phyloP scores from a whole-genome alignment of 2,888 invertebrate species.

The Netelia inedita region DNA sequence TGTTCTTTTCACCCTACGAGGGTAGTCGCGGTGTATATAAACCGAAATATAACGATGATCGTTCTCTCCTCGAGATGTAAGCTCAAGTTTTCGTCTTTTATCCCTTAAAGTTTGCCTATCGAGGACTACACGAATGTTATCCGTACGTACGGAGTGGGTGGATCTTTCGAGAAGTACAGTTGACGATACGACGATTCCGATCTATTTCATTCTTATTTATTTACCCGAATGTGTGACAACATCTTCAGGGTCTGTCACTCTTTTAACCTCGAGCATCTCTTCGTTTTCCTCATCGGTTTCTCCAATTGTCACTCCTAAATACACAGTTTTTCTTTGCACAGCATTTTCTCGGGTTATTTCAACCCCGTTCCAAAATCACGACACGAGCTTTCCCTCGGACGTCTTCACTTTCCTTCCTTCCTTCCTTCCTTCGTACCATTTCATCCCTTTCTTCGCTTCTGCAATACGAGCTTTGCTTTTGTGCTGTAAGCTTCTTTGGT shows the following conservation, averaged over 20 bases:
- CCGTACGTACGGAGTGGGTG: background rate
- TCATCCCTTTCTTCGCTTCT: background rate
- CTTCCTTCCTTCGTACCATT: background rate
- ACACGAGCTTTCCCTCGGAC: constrained; percentile 33
- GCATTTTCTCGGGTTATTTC: constrained; percentile 24
- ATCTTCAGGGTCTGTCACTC: background rate
- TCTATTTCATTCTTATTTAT: constrained; percentile 22
- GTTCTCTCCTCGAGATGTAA: background rate
- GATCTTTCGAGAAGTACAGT: constrained; percentile 1
- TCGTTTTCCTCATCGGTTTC: constrained; percentile 40
- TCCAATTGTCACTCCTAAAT: constrained; percentile 26
- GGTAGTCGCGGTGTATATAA: constrained; percentile 5
- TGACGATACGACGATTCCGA: background rate
- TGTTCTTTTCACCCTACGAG: background rate
- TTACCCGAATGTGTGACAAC: constrained; percentile 5
- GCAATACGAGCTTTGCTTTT: background rate
- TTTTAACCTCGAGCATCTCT: constrained; percentile 11
- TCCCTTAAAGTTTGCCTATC: constrained; percentile 14
- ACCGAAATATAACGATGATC: constrained; percentile 20
- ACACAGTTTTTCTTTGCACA: constrained; percentile 26
- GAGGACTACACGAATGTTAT: background rate
- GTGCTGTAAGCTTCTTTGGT: constrained; percentile 2
- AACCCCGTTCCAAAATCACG: constrained; percentile 46
- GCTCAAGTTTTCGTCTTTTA: background rate
- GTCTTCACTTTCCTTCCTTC: constrained; percentile 5